Conservation (phyloP, 2,113 vertebrate species). For the Dromaius novaehollandiae region DNA sequence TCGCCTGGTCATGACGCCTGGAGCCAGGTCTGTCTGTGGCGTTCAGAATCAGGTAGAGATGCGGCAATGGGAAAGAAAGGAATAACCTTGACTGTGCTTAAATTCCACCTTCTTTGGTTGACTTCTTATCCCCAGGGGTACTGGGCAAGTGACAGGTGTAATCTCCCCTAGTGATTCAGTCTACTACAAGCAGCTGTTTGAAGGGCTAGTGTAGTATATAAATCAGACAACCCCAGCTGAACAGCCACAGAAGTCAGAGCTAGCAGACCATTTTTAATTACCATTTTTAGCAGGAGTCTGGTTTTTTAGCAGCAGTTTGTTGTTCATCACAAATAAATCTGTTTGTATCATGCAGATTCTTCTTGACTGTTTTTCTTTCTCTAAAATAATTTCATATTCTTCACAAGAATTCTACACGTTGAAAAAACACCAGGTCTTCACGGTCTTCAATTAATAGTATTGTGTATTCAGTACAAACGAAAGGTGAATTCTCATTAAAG, state of each 20-base stretch:
- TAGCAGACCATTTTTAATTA: not conserved
- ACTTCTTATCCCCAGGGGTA: not conserved
- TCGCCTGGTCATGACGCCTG: not conserved
- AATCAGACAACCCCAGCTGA: not conserved
- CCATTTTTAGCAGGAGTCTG: not conserved
- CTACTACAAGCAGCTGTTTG: not conserved
- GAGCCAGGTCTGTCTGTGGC: not conserved
- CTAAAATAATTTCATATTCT: not conserved
- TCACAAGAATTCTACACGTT: not conserved
- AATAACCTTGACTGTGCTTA: not conserved
- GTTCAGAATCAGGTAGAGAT: not conserved
- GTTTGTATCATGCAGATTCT: not conserved
- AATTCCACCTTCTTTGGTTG: not conserved
- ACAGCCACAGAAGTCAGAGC: not conserved
- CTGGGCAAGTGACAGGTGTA: not conserved
- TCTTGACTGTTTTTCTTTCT: not conserved
- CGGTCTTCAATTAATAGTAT: not conserved
- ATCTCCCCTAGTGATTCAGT: not conserved
- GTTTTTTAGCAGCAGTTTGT: not conserved
- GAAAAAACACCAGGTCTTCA: not conserved
- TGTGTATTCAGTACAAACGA: not conserved
- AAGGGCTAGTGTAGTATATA: not conserved
- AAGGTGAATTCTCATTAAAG: slow-evolving; percentile 12
- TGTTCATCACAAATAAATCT: not conserved
- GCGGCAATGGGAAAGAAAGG: not conserved